Percentiles rank a stretch among this genome's conserved stretches.
These are phyloP conservation scores for Amblyopsis hoosieri DNA, from an alignment of 2,797 vertebrate species.

Conservation along the genomic window DNA sequence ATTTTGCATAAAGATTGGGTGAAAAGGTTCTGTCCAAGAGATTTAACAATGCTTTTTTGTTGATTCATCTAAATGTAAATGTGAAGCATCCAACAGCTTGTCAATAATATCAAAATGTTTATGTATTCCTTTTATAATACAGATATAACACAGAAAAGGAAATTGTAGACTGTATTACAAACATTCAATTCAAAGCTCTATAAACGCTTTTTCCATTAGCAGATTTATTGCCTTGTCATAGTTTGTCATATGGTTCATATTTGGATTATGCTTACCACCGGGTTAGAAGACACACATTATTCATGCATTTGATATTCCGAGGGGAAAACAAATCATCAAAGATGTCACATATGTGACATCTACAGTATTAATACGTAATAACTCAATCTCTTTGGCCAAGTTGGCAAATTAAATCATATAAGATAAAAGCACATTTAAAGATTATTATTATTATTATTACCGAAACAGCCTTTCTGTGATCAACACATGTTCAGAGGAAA, in stretches of 20 bases:
- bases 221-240: constrained; percentile 16
- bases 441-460: no score
- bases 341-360: constrained; percentile 7
- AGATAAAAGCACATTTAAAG: background rate
- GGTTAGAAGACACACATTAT: background rate
- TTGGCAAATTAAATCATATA: background rate
- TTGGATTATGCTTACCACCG: constrained; percentile 9
- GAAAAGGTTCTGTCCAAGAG: constrained; percentile 58
- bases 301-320: background rate
- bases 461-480: no score
- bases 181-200: constrained; percentile 24
- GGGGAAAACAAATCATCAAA: constrained; percentile 21
- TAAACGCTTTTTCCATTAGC: constrained; percentile 5
- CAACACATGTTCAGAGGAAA: no score
- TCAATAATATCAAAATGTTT: constrained; percentile 46
- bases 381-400: background rate
- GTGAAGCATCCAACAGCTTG: constrained; percentile 48
- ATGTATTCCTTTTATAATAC: constrained; percentile 34
- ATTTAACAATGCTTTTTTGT: constrained; percentile 62
- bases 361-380: background rate
- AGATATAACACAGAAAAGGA: constrained; percentile 11
- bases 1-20: constrained; percentile 52
- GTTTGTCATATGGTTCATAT: constrained; percentile 10
- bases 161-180: background rate
- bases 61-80: constrained; percentile 66